Evolutionary conservation across 2,797 vertebrate genomes (phyloP).

Genomic region (Hapalemur alaotrensis): DNA sequence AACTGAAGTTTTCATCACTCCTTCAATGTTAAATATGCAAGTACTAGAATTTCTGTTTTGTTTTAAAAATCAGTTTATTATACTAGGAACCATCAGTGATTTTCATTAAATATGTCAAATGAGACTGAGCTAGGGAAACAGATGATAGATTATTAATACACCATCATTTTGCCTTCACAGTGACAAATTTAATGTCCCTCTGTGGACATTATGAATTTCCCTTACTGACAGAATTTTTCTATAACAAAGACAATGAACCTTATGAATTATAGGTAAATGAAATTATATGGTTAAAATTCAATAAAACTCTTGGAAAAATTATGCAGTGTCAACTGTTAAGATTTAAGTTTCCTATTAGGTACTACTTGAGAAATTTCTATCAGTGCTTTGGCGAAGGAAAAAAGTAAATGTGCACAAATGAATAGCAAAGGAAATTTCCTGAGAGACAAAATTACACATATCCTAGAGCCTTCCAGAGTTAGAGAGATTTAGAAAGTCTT

Average conservation of each 20-base stretch:
- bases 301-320: not conserved
- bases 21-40: not conserved
- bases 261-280: conserved; percentile 59
- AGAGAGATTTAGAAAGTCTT: not conserved
- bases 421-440: not conserved
- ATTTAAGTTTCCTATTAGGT: conserved; percentile 6
- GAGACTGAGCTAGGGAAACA: conserved; percentile 52
- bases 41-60: conserved; percentile 24
- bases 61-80: conserved; percentile 51
- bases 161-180: conserved; percentile 45
- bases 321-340: not conserved
- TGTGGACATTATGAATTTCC: conserved; percentile 10
- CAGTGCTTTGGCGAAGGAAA: not conserved
- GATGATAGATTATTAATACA: conserved; percentile 61
- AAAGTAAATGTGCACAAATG: not conserved
- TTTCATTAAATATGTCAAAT: conserved; percentile 73
- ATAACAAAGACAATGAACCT: not conserved
- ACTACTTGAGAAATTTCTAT: not conserved
- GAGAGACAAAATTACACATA: not conserved
- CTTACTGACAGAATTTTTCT: conserved; percentile 37
- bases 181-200: conserved; percentile 53
- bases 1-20: conserved; percentile 46
- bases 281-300: not conserved
- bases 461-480: not conserved
- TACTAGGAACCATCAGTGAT: conserved; percentile 37